phyloP scores from a whole-genome alignment of 2,888 invertebrate genomes.

The Eupithecia tripunctaria region DNA sequence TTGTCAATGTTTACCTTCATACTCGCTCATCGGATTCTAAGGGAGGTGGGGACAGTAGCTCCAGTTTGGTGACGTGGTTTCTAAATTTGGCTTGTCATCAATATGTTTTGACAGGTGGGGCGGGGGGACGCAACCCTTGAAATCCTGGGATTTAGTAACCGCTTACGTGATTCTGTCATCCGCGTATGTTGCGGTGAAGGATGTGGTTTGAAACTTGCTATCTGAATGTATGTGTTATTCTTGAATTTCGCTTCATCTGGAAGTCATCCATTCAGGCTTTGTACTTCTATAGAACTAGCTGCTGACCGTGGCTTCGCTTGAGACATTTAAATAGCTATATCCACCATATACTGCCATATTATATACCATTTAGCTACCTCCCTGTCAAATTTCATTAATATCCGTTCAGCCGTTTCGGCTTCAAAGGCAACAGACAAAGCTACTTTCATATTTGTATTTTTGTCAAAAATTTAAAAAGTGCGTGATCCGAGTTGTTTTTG shows the following conservation, averaged over 20 bases:
- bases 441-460: too few species aligned
- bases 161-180: constrained; percentile 5
- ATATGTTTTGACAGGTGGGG: constrained; percentile 17
- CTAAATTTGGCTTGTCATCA: constrained; percentile 18
- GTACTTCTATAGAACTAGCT: too few species aligned
- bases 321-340: too few species aligned
- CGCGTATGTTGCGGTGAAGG: constrained; percentile 1
- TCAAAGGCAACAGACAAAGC: too few species aligned
- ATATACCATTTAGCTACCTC: too few species aligned
- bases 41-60: constrained; percentile 8
- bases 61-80: constrained; percentile 16
- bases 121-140: constrained; percentile 9
- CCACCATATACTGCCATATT: too few species aligned
- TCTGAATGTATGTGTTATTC: neutral
- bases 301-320: too few species aligned
- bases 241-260: too few species aligned
- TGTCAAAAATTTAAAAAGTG: too few species aligned
- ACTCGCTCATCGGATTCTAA: constrained; percentile 14
- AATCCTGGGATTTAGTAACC: constrained; percentile 9
- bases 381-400: too few species aligned
- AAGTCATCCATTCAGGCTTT: too few species aligned
- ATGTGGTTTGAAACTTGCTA: neutral
- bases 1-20: constrained; percentile 42
- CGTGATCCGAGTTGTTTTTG: neutral
- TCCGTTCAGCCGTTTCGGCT: too few species aligned